A percentile compares a stretch with the other conserved stretches of the same genome.
phyloP scores from a whole-genome alignment of 1,140 invertebrate species.

The Daktulosphaira vitifoliae region DNA sequence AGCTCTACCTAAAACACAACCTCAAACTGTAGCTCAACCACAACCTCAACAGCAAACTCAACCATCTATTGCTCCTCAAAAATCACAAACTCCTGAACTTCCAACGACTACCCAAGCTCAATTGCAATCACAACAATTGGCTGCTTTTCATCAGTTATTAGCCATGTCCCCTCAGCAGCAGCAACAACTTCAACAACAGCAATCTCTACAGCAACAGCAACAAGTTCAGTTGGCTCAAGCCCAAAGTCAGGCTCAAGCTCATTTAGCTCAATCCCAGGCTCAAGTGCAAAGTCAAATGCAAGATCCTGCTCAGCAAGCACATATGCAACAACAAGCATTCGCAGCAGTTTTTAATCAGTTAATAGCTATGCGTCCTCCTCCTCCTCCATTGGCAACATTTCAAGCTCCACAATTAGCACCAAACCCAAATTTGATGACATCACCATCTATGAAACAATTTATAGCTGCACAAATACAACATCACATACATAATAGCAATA shows the following conservation, averaged over 20 bases:
- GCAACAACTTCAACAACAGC: slow-evolving; percentile 1
- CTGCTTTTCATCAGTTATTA: slow-evolving; percentile 21
- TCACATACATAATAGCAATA: slow-evolving; percentile 19
- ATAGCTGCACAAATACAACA: slow-evolving; percentile 28
- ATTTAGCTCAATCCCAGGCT: slow-evolving; percentile 22
- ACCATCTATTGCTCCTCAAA: slow-evolving; percentile 16
- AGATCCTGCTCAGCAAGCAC: slow-evolving; percentile 23
- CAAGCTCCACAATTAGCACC: slow-evolving; percentile 21
- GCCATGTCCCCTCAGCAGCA: slow-evolving; percentile 24
- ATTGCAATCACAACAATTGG: slow-evolving; percentile 20
- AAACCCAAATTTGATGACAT: slow-evolving; percentile 25
- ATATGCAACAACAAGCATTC: slow-evolving; percentile 28
- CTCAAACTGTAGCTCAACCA: slow-evolving; percentile 1
- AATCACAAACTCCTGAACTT: slow-evolving; percentile 19
- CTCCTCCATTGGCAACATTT: slow-evolving; percentile 16
- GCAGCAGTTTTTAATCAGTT: slow-evolving; percentile 20
- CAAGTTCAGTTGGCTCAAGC: slow-evolving; percentile 24
- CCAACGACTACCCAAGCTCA: slow-evolving; percentile 7
- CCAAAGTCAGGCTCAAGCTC: slow-evolving; percentile 28
- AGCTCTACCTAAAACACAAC: slow-evolving; percentile 11
- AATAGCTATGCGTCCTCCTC: slow-evolving; percentile 20
- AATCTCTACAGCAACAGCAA: slow-evolving; percentile 21
- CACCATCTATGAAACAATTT: slow-evolving; percentile 28
- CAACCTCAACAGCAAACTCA: slow-evolving; percentile 23
- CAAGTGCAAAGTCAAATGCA: slow-evolving; percentile 25